Evolutionary conservation across 2,797 vertebrate species (phyloP).

Genomic region (Spinus olivaceus): DNA sequence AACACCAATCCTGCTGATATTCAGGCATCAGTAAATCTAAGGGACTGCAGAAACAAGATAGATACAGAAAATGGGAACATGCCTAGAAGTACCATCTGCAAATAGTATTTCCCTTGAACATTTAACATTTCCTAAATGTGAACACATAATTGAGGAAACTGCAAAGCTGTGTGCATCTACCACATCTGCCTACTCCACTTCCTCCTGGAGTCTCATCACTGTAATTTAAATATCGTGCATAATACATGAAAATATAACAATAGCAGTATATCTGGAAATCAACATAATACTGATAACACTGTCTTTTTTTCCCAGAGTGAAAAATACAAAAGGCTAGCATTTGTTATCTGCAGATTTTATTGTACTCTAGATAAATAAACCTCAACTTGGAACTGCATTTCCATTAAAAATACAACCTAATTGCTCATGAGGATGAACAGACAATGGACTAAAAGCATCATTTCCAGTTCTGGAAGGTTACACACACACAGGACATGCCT

Average conservation of each 20-base stretch:
- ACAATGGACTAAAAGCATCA: background rate
- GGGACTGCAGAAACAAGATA: background rate
- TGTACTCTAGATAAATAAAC: background rate
- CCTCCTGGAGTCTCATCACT: slow-evolving; percentile 9
- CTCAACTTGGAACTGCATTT: background rate
- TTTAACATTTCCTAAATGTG: background rate
- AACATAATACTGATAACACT: background rate
- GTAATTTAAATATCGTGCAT: background rate
- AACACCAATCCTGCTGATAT: background rate
- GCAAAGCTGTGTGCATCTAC: background rate
- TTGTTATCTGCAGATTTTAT: slow-evolving; percentile 47
- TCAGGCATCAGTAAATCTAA: background rate
- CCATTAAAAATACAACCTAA: slow-evolving; percentile 21
- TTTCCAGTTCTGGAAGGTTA: background rate
- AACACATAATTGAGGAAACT: background rate
- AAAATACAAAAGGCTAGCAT: background rate
- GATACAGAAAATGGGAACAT: background rate
- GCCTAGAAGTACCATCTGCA: background rate
- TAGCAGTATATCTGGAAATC: background rate
- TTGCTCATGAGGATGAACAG: background rate
- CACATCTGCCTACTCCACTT: background rate
- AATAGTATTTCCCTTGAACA: background rate
- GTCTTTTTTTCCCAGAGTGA: background rate
- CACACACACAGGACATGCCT: background rate
- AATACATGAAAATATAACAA: background rate